These are phyloP conservation scores for Andrena praecox DNA, from an alignment of 2,888 invertebrate species.

Conservation along the genomic window DNA sequence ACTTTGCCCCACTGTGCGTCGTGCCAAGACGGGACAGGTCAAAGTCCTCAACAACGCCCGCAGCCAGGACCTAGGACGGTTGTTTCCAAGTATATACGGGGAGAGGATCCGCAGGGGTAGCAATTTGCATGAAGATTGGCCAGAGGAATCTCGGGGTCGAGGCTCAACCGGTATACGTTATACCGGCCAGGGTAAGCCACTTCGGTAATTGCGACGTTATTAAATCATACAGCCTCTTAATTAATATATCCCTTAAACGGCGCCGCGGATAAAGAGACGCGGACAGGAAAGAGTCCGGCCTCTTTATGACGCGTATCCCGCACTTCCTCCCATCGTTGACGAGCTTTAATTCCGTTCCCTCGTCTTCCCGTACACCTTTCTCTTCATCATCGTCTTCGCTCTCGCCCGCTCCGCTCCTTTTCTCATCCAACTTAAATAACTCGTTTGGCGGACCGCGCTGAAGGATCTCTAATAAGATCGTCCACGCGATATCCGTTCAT, in stretches of 20 bases:
- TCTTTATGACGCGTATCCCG: constrained; percentile 33
- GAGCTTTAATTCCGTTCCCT: constrained; percentile 65
- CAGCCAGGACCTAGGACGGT: constrained; percentile 20
- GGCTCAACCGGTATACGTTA: constrained; percentile 31
- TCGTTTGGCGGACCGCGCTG: constrained; percentile 73
- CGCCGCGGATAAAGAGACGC: constrained; percentile 48
- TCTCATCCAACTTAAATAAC: constrained; percentile 77
- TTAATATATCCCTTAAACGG: constrained; percentile 68
- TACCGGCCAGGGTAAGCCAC: constrained; percentile 41
- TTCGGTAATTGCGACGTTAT: constrained; percentile 69
- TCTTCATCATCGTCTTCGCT: constrained; percentile 50
- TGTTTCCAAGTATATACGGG: constrained; percentile 32
- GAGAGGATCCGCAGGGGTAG: constrained; percentile 41
- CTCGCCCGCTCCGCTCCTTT: constrained; percentile 42
- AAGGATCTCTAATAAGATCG: constrained; percentile 80
- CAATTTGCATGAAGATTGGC: constrained; percentile 64
- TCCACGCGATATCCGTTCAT: constrained; percentile 73
- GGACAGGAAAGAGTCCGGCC: constrained; percentile 41
- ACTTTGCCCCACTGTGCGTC: too few species aligned
- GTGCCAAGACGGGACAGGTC: constrained; percentile 3
- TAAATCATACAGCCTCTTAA: constrained; percentile 71
- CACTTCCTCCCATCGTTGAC: constrained; percentile 27
- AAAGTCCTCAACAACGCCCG: constrained; percentile 16
- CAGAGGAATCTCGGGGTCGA: constrained; percentile 40
- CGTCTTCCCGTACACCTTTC: constrained; percentile 26